phyloP scores from a whole-genome alignment of 2,888 invertebrate genomes.

The Strigamia maritima region DNA sequence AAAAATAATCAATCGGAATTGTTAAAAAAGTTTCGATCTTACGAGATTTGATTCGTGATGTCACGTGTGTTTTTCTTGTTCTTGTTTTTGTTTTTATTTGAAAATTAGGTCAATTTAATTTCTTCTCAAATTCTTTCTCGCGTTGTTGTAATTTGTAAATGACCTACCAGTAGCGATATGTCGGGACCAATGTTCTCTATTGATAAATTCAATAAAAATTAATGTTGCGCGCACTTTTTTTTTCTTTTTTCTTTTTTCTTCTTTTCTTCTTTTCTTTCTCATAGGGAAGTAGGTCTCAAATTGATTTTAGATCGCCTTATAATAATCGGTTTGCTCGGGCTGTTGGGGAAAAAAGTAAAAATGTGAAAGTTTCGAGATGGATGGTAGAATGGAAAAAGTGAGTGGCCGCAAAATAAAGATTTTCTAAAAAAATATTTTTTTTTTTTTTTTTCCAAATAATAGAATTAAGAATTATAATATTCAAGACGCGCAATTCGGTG shows the following conservation, averaged over 20 bases:
- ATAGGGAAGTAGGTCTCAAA: too few species aligned
- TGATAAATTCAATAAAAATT: too few species aligned
- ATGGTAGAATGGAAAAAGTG: not conserved
- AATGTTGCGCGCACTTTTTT: too few species aligned
- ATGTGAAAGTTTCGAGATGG: not conserved
- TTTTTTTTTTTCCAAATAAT: too few species aligned
- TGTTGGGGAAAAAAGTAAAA: too few species aligned
- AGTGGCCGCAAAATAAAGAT: not conserved
- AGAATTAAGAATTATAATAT: not conserved
- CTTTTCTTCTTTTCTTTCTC: too few species aligned
- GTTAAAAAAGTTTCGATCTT: not conserved
- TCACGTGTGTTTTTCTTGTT: not conserved
- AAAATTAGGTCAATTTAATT: not conserved
- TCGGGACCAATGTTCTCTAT: constrained; percentile 6
- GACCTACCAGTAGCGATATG: not conserved
- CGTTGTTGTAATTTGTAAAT: not conserved
- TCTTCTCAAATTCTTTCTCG: too few species aligned
- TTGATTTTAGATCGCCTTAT: not conserved
- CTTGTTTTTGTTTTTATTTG: not conserved
- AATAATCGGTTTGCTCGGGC: not conserved
- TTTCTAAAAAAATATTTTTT: too few species aligned
- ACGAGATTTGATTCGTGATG: not conserved
- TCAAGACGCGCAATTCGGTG: constrained; percentile 6
- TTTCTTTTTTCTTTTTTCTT: not conserved
- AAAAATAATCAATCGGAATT: not conserved